Percentiles rank a stretch among this genome's conserved stretches.
Conservation (phyloP, 2,888 invertebrate genomes). For the Melinaea menophilus region DNA sequence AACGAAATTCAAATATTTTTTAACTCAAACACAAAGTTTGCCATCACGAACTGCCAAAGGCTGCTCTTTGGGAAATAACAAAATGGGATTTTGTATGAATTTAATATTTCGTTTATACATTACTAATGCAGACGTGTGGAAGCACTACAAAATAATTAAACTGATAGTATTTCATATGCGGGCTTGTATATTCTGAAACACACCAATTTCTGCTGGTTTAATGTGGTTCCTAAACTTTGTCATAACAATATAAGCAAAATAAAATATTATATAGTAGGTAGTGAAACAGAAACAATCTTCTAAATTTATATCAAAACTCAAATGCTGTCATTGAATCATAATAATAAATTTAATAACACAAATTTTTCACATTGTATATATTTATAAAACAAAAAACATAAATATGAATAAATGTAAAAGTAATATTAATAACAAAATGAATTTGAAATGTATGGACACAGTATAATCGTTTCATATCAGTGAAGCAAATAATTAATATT, state of each 20-base stretch:
- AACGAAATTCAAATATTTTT: conserved; percentile 14
- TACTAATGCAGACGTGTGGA: neutral
- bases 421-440: neutral
- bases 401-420: neutral
- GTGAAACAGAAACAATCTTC: no score
- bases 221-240: no score
- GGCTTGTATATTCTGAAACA: no score
- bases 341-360: no score
- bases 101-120: neutral
- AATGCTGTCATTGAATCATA: no score
- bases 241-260: no score
- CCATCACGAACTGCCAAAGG: conserved; percentile 7
- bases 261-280: no score
- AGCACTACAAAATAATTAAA: no score
- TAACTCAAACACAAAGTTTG: conserved; percentile 12
- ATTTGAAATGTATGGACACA: neutral
- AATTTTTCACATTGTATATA: no score
- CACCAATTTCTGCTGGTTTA: no score
- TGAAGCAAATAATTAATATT: conserved; percentile 7
- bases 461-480: neutral
- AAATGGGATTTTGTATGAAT: conserved; percentile 11
- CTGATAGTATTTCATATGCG: no score
- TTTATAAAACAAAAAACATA: neutral
- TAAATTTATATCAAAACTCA: no score
- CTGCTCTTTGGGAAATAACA: conserved; percentile 12